These are phyloP conservation scores for Drosophila koepferae DNA, from an alignment of 2,888 invertebrate genomes.

Conservation along the genomic window DNA sequence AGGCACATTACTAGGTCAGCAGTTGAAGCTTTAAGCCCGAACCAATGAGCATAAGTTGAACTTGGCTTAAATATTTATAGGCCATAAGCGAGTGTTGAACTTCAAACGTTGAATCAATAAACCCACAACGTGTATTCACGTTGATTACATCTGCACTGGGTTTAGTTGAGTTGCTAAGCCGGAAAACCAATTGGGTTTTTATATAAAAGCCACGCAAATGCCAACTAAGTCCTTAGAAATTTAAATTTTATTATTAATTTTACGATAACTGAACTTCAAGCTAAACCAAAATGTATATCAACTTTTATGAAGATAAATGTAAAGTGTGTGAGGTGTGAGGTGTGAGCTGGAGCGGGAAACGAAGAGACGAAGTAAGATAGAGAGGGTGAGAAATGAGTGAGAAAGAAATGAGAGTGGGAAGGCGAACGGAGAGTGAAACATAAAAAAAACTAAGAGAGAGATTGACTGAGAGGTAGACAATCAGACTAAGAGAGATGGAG, in stretches of 20 bases:
- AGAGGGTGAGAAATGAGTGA: not conserved
- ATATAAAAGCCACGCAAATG: slow-evolving; percentile 33
- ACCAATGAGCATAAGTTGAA: slow-evolving; percentile 37
- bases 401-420: not conserved
- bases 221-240: slow-evolving; percentile 34
- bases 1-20: slow-evolving; percentile 64
- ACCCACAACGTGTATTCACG: slow-evolving; percentile 11
- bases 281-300: not conserved
- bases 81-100: slow-evolving; percentile 34
- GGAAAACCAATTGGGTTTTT: slow-evolving; percentile 40
- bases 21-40: slow-evolving; percentile 59
- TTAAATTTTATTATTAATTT: slow-evolving; percentile 25
- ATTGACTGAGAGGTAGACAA: not conserved
- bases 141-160: slow-evolving; percentile 34
- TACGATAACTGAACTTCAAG: not conserved
- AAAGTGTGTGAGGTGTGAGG: not conserved
- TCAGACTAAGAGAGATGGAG: not conserved
- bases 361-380: not conserved
- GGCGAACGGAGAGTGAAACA: not conserved
- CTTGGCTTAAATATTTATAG: slow-evolving; percentile 52
- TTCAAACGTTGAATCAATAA: slow-evolving; percentile 46
- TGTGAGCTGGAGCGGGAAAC: not conserved
- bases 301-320: slow-evolving; percentile 4
- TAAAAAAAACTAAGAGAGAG: not conserved
- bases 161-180: slow-evolving; percentile 24